Evolutionary conservation across 2,113 vertebrate genomes (phyloP).

Genomic region (Falcunculus frontatus): DNA sequence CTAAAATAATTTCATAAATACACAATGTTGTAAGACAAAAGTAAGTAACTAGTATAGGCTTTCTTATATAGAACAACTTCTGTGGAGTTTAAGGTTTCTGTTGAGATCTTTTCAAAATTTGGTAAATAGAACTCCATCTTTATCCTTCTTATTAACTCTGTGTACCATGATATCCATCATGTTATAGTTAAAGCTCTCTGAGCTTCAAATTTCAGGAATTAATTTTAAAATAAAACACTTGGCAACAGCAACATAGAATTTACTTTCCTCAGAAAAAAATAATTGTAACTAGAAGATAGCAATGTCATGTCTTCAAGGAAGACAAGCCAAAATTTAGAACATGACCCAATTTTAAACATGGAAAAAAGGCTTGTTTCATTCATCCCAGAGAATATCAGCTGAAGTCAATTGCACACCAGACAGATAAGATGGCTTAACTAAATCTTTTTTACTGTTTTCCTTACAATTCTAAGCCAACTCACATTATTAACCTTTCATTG

Average conservation of each 20-base stretch:
- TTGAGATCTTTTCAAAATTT: background rate
- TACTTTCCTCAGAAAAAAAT: background rate
- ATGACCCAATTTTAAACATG: background rate
- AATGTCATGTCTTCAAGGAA: background rate
- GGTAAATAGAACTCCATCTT: background rate
- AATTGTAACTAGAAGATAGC: background rate
- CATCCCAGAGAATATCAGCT: background rate
- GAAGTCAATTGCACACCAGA: background rate
- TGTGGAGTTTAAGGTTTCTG: background rate
- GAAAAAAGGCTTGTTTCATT: background rate
- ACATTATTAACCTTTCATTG: conserved; percentile 8
- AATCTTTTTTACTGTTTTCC: background rate
- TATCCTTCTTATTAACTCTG: background rate
- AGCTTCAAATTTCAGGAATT: background rate
- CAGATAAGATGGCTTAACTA: conserved; percentile 4
- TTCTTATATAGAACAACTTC: background rate
- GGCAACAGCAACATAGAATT: background rate
- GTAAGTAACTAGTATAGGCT: background rate
- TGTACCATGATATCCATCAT: background rate
- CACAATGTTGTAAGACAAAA: background rate
- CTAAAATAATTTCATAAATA: background rate
- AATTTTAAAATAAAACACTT: background rate
- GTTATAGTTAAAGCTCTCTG: background rate
- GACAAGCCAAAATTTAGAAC: background rate
- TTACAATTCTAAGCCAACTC: background rate